Conservation (phyloP, 2,888 invertebrate genomes). For the Lumbricus terrestris region DNA sequence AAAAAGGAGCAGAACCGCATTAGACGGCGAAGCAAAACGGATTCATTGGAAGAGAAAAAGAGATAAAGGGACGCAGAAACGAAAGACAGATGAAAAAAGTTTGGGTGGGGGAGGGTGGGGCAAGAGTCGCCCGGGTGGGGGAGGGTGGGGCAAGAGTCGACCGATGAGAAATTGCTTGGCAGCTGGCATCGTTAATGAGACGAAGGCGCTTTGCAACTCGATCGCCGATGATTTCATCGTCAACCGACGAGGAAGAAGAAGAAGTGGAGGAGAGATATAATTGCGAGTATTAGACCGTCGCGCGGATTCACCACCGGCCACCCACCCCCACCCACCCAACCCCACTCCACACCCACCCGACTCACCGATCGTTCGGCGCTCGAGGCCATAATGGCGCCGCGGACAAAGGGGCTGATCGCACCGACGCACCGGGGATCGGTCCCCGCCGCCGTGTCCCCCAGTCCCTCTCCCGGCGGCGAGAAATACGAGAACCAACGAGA, state of each 20-base stretch:
- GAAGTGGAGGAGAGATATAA: neutral
- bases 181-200: constrained; percentile 7
- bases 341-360: no score
- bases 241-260: neutral
- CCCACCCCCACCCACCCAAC: no score
- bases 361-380: neutral
- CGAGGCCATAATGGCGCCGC: neutral
- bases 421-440: neutral
- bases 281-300: neutral
- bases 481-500: neutral
- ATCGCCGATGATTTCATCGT: neutral
- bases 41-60: no score
- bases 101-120: neutral
- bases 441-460: neutral
- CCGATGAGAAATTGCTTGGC: neutral
- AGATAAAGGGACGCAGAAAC: no score
- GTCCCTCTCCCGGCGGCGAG: neutral
- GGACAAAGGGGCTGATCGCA: neutral
- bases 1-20: neutral
- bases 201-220: neutral
- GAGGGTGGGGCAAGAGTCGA: neutral
- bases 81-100: no score
- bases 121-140: neutral
- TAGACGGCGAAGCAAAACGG: no score
- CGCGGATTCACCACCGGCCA: no score